Evolutionary conservation across 2,888 invertebrate genomes (phyloP), one percentile per base, ranked within the genome.

Genomic region (Tricholauxania praeusta): DNA sequence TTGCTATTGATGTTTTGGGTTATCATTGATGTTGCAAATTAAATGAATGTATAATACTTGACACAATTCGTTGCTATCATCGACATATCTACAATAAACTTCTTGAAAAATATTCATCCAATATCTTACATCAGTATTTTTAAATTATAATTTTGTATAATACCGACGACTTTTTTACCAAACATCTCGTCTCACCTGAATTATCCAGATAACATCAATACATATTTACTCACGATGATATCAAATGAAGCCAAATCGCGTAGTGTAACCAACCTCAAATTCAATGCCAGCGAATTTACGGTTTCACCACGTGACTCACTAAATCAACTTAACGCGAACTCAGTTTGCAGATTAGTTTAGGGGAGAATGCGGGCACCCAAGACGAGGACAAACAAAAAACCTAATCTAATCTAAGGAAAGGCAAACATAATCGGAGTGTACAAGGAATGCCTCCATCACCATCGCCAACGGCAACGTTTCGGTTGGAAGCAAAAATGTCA

Each of bases 301-400:
- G 80, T 78, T 77, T 59, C 65, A 71, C 80, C 81, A 83, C 82
- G 83, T 83, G 82, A 82, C 83, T 81, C 78, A 81, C 82, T 81
- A 83, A 83, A 83, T 83, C 81, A 83, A 83, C 80, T 81, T 79
- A 77, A 72, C 70, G 71, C 71, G 59, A 73, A 78, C 76, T 78
- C 80, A 77, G 80, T 79, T 80, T 79, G 77, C 76, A 79, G 80
- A 78, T 78, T 76, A 75, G 73, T 22, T 32, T 22, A 47, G 28
- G 71, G 28, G 59, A 70, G 60, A 55, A 60, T 63, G 52, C 47
- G 62, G 14, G 22, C 22, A 66, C 32, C 28, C 15, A 53, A 32
- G 15, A 52, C 4, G 32, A 57, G 19, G 47, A 48, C 51, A 32
- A 60, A 51, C 15, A 62, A 22, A 71, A 73, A 66, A 77, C 79